Evolutionary conservation across 1,140 invertebrate genomes (phyloP).

Genomic region (Pararge aegeria): DNA sequence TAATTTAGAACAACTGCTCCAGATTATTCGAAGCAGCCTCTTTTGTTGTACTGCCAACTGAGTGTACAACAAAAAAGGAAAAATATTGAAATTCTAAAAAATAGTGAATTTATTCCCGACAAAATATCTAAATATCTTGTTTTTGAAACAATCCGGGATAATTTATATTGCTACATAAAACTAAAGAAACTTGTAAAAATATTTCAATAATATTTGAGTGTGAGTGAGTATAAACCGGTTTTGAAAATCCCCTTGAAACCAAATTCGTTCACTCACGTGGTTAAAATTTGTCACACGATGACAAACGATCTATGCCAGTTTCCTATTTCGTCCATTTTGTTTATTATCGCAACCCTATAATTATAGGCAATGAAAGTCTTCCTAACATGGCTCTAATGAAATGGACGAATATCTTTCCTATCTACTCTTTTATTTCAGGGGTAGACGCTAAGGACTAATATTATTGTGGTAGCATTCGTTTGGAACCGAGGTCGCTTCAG

Average conservation of each 20-base stretch:
- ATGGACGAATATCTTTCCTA: constrained; percentile 32
- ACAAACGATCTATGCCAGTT: constrained; percentile 20
- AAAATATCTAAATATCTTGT: too few species aligned
- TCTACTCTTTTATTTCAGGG: constrained; percentile 33
- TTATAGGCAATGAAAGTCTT: constrained; percentile 22
- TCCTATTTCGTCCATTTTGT: constrained; percentile 28
- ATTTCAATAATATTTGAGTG: constrained; percentile 3
- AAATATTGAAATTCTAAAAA: too few species aligned
- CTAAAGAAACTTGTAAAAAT: not conserved
- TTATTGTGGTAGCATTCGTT: constrained; percentile 67
- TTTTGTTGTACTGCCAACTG: too few species aligned
- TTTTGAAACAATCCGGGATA: not conserved
- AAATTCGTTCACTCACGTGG: constrained; percentile 14
- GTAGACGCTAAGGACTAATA: constrained; percentile 35
- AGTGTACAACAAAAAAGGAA: too few species aligned
- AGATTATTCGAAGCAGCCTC: too few species aligned
- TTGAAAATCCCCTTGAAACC: not conserved
- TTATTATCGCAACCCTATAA: constrained; percentile 10
- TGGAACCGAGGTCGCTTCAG: constrained; percentile 10
- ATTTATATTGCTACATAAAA: not conserved
- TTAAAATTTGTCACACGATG: not conserved
- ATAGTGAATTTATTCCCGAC: too few species aligned
- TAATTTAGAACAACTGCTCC: too few species aligned
- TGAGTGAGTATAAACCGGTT: not conserved
- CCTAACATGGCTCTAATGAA: constrained; percentile 24